Base-by-base conservation (phyloP, 2,888 invertebrate species). In the Lathronympha strigana region DNA sequence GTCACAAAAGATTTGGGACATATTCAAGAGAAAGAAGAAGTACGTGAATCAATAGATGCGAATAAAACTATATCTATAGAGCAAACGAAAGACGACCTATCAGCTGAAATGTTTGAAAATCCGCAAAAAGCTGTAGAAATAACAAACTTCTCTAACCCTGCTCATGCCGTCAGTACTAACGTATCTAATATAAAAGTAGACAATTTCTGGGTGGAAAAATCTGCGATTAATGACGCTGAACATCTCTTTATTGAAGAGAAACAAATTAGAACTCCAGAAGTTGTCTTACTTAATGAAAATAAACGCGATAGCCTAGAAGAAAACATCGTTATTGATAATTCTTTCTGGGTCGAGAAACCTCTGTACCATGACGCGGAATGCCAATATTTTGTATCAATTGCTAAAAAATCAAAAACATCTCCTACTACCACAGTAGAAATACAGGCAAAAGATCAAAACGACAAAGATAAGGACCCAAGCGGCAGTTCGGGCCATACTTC, bases 311-410 rank as follows among this genome's bases (percentile, higher is more conserved):
- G 76, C 60, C 69, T 88, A 49, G 78, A 83, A 69, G 76, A 82
- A 77, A 86, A 89, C 67, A 77, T 91, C 50, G 74, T 74, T 60
- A 83, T 78, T 33, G 91, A 95, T 69, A 82, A 87, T 68, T 86
- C 93, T 6, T 94, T 94, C 76, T 95, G 95, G 95, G 78, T 89
- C 3, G 92, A 93, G 60, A 95, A 94, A 81, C 86, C 90, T 73
- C 72, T 92, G 19, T 95, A 95, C 76, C 93, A 94, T 73, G 94
- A 95, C 73, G 95, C 94, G 38, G 95, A 96, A 87, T 93, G 93
- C 72, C 86, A 92, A 70, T 93, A 93, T 79, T 94, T 94, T 76
- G 85, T 93, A 45, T 80, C 78, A 64, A 78, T 94, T 73, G 94
- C 94, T 64, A 87, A 84, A 67, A 84, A 88, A 77, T 73, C 80